Percentiles rank a stretch among this genome's conserved stretches.
Evolutionary conservation across 2,888 invertebrate genomes (phyloP).

Genomic region (Synanthedon myopaeformis): DNA sequence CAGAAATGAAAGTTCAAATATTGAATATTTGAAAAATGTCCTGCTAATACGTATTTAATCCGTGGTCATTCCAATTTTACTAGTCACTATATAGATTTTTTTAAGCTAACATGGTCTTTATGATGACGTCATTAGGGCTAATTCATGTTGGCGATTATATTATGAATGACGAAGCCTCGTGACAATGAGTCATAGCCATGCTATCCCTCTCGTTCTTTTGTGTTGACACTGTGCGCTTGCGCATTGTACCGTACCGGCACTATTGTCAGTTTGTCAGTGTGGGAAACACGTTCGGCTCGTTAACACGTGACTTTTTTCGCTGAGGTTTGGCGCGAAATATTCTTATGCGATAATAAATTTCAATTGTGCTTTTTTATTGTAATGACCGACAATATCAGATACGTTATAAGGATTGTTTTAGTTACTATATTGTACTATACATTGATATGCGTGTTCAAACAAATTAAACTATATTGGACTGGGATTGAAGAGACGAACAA

Average conservation of each 20-base stretch:
- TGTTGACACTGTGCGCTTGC: conserved; percentile 36
- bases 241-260: conserved; percentile 46
- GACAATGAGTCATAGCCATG: conserved; percentile 46
- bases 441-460: conserved; percentile 44
- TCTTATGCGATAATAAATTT: conserved; percentile 1
- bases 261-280: conserved; percentile 31
- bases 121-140: conserved; percentile 18
- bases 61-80: too few relatives aligned
- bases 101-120: conserved; percentile 20
- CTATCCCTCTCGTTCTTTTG: conserved; percentile 6
- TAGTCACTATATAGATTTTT: background rate
- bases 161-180: conserved; percentile 58
- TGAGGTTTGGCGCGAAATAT: conserved; percentile 25
- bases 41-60: too few relatives aligned
- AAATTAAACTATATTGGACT: conserved; percentile 42
- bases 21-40: too few relatives aligned
- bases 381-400: conserved; percentile 43
- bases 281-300: conserved; percentile 20
- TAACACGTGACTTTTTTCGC: conserved; percentile 11
- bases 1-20: too few relatives aligned
- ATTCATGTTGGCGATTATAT: conserved; percentile 19
- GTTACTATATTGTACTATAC: conserved; percentile 50
- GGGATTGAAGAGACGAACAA: conserved; percentile 20
- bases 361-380: conserved; percentile 21
- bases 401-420: conserved; percentile 37